Evolutionary conservation across 2,797 vertebrate species (phyloP).

Genomic region (Lepus townsendii): DNA sequence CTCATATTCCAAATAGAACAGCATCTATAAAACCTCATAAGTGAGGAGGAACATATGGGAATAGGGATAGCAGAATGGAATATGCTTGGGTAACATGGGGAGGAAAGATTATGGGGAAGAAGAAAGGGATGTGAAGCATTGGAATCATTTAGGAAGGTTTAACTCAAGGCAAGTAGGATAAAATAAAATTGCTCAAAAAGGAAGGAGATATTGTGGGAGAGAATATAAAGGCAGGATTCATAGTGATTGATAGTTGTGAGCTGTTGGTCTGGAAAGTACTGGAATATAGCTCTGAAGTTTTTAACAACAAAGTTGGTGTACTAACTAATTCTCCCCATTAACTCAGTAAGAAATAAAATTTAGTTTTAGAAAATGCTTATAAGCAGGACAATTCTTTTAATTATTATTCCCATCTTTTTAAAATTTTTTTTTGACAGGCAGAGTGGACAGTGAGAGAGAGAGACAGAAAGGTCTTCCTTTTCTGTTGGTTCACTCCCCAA

Average conservation of each 20-base stretch:
- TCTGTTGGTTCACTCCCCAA: too few relatives aligned
- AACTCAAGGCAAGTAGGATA: neutral
- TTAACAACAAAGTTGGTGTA: neutral
- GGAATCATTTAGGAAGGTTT: neutral
- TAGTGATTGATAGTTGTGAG: neutral
- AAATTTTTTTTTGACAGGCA: too few relatives aligned
- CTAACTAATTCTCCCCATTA: neutral
- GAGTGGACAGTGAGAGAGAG: too few relatives aligned
- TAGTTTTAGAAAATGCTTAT: conserved; percentile 21
- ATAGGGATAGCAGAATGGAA: neutral
- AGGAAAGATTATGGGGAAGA: neutral
- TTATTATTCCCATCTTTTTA: too few relatives aligned
- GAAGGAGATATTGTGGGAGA: neutral
- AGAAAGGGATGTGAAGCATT: neutral
- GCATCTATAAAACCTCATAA: neutral
- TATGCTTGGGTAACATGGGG: neutral
- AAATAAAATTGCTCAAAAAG: neutral
- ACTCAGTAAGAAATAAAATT: neutral
- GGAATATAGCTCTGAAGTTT: neutral
- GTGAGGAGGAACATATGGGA: neutral
- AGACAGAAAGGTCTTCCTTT: too few relatives aligned
- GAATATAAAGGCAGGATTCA: neutral
- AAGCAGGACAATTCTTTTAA: neutral
- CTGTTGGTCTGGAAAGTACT: neutral
- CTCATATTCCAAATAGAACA: neutral